These are phyloP conservation scores for Augiades crinisus DNA, from an alignment of 2,888 invertebrate genomes.

Conservation along the genomic window DNA sequence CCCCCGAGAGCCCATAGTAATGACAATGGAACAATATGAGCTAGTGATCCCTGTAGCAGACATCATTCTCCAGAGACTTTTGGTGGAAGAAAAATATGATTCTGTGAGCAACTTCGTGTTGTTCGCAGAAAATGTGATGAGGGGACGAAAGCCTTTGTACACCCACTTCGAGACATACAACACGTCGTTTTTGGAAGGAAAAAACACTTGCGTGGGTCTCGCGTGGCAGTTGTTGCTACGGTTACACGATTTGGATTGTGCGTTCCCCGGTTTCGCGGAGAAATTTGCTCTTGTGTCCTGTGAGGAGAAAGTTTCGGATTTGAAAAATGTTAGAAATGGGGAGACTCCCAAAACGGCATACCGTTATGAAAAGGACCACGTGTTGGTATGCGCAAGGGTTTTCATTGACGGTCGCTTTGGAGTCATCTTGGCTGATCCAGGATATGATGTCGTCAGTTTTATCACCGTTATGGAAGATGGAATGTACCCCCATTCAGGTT, in stretches of 20 bases:
- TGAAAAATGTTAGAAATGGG: no score
- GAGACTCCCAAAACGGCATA: background rate
- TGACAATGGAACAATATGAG: background rate
- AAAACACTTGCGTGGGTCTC: background rate
- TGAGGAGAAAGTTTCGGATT: background rate
- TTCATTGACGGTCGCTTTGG: background rate
- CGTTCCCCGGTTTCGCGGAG: background rate
- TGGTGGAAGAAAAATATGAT: background rate
- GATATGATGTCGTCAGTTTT: background rate
- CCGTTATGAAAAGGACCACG: background rate
- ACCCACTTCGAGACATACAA: background rate
- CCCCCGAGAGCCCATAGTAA: background rate
- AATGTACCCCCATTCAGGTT: constrained; percentile 1
- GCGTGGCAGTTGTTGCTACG: background rate
- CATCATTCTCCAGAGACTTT: background rate
- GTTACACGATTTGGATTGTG: background rate
- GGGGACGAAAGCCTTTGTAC: background rate
- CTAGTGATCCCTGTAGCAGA: background rate
- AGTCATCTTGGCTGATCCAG: constrained; percentile 1
- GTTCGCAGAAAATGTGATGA: background rate
- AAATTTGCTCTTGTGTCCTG: background rate
- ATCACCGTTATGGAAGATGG: background rate
- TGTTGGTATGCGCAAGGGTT: background rate
- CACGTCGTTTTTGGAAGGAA: background rate
- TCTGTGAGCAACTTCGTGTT: background rate